Base-by-base conservation (phyloP, 2,113 vertebrate genomes). In the Rallus limicola region DNA sequence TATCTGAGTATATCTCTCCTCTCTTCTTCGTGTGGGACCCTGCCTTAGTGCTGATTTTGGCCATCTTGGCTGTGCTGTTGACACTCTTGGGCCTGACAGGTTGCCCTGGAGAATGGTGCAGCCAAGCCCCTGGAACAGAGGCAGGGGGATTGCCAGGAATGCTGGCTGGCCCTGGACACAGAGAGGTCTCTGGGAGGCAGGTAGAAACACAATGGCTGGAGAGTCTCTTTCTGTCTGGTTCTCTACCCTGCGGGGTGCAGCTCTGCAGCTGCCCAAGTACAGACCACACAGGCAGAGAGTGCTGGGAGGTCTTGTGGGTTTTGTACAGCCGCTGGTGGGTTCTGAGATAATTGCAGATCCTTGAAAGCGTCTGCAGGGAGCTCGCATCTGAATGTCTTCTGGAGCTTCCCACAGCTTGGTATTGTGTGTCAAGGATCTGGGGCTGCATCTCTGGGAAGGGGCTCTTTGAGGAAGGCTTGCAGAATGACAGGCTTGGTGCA, bases 251-350 rank as follows among this genome's bases (percentile, higher is more conserved):
- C 9, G 0, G 71, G 60, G 34, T 46, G 53, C 86, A 67, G 58
- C 2, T 1, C 64, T 46, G 94, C 7, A n/a, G 85, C 82, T 92
- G 70, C 88, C 7, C 16, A 2, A 48, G 19, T 14, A 34, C 63
- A 81, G 86, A 63, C 92, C 92, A 78, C 93, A 84, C 86, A 69
- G 13, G 55, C 44, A 81, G 83, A 44, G 62, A 60, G n/a, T 21
- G 13, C 60, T 87, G 93, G 87, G 85, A 95, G 93, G 90, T 82
- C 93, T 89, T 89, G 90, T 91, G 90, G 89, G 60, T 52, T 80
- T 74, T 94, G 34, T 79, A 67, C 90, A 82, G 20, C 71, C 71
- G 20, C 67, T 68, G 34, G 16, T 82, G 76, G 42, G 42, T 78
- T 93, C 44, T 81, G 88, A 92, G 83, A 34, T 89, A 78, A 58